Base-by-base conservation (phyloP, 2,113 vertebrate species). In the Cyanistes caeruleus region DNA sequence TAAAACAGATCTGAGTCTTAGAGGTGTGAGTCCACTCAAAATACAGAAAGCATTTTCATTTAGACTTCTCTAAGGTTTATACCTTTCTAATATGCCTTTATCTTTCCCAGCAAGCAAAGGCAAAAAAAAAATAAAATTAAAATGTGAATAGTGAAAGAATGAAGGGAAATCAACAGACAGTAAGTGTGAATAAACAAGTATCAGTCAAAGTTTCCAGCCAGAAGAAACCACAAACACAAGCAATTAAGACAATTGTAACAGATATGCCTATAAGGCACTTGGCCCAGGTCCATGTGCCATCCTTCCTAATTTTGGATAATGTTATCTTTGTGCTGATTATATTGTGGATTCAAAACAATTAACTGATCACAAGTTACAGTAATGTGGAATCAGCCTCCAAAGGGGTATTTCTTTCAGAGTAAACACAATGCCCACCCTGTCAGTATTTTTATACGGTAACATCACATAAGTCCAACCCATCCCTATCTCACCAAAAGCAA, bases 191-290 rank as follows among this genome's bases (percentile, higher is more conserved):
- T 80, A 86, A 90, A 86, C 52, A 94, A 94, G 39, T 48, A 93
- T 75, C 89, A 77, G 59, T 83, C 77, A 86, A 83, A 62, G 52
- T 52, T 83, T 81, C 48, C 51, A 95, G 51, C 19, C 63, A 90
- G 72, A 95, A 92, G 72, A 89, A 93, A 81, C 63, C 67, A 83
- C 39, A 84, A 84, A 86, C 15, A 84, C 19, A 84, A 77, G 56
- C 83, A 89, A 67, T 74, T 95, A 84, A 53, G 46, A 72, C 64
- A 89, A 89, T 39, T 84, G 76, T 81, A 80, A 93, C 48, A 95
- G 83, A 95, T 46, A 88, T 39, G 68, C 68, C 96, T 80, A 60
- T 59, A 62, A 93, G 89, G 93, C 86, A 60, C 48, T 90, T 92
- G 91, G 89, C 83, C 23, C 43, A 52, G 24, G 25, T 88, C 78